Base-by-base conservation (phyloP, 1,140 invertebrate species). In the Pomphorhynchus laevis region DNA sequence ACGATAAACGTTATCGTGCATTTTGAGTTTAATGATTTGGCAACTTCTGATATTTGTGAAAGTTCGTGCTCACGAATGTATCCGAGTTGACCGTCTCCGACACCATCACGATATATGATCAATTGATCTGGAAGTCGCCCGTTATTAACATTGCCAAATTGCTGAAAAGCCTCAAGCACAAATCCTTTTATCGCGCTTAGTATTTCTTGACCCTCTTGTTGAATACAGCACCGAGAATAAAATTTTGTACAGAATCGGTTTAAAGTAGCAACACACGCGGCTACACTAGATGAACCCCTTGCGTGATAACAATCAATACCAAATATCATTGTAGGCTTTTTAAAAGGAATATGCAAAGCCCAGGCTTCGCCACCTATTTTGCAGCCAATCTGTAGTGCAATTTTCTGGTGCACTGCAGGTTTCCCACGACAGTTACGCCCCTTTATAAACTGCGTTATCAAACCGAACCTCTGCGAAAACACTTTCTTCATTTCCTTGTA, bases 221-320 rank as follows among this genome's bases (percentile, higher is more conserved):
- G 74, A 39, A 68, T 63, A 40, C 62, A 63, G 4, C 65, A 64
- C 45, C 62, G 65, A 34, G 70, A 74, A 51, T 65, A 74, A 70
- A 73, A 82, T 17, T 65, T 58, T 0, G 73, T 75, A 20, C 34
- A 29, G 17, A 23, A 21, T 18, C 38, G 49, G 49, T 20, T 41
- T 48, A n/a, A 58, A 53, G 53, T 86, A 49, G 64, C 57, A 37
- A 70, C 64, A 43, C 67, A 71, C 4, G 48, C 67, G 63, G 49
- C 64, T 34, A 53, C 52, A 63, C 34, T 55, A 51, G 56, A 57
- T 16, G 27, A 29, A n/a, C 38, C 38, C 32, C 33, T 22, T 41
- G 76, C 68, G 56, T 89, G 79, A 52, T 72, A 82, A 0, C 73
- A 68, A 51, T 89, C 80, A 17, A 86, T 70, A n/a, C 80, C 80